Evolutionary conservation across 92 coral and sea anemone genomes (phyloP).

Genomic region (Anthopleura xanthogrammica): DNA sequence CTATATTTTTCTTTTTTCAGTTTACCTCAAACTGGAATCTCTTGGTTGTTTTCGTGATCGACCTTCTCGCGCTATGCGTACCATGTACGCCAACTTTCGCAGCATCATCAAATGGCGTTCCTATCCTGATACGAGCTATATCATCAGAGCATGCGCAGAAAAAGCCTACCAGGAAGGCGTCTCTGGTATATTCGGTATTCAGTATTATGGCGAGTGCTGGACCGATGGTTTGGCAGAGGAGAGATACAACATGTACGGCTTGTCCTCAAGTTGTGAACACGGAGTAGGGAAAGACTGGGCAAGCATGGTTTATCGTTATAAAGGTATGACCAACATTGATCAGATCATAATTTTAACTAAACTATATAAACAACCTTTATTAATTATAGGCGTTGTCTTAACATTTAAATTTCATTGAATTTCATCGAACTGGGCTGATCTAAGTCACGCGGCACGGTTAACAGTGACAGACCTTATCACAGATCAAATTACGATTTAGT

Average conservation of each 20-base stretch:
- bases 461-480: too few species aligned
- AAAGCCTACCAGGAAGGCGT: conserved; percentile 23
- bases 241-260: conserved; percentile 7
- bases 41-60: conserved; percentile 27
- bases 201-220: conserved; percentile 46
- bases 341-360: neutral
- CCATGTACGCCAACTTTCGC: conserved; percentile 29
- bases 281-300: conserved; percentile 41
- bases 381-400: too few species aligned
- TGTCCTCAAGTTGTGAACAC: conserved; percentile 3
- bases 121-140: neutral
- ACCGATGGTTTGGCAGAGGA: conserved; percentile 30
- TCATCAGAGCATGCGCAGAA: conserved; percentile 25
- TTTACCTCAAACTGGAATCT: conserved; percentile 4
- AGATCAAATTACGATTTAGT: too few species aligned
- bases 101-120: neutral
- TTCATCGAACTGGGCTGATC: too few species aligned
- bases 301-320: conserved; percentile 23
- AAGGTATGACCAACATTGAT: neutral
- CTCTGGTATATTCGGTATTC: conserved; percentile 19
- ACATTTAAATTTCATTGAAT: too few species aligned
- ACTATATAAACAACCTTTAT: too few species aligned
- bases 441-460: too few species aligned
- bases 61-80: conserved; percentile 19
- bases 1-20: conserved; percentile 3